Base-by-base conservation (phyloP, 2,888 invertebrate genomes). In the Brachyptera risi region DNA sequence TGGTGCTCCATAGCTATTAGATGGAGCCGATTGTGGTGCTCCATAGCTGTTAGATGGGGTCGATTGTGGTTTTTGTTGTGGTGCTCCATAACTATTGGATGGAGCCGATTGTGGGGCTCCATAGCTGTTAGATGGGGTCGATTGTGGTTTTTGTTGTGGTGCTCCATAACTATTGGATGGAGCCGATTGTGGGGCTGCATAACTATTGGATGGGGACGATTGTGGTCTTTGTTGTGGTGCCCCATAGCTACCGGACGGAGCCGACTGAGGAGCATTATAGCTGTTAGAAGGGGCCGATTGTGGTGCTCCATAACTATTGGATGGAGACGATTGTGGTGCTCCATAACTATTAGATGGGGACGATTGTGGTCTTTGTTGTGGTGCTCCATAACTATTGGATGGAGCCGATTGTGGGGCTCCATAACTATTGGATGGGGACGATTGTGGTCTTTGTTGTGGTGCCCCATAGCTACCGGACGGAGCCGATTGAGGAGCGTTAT, bases 41-140 rank as follows among this genome's bases (percentile, higher is more conserved):
- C 74, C 75, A 35, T 73, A 73, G 13, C 66, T 66, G 37, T 67
- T 65, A 9, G 70, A 69, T 15, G 64, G 60, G 19, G 26, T 24
- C 21, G 31, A n/a, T n/a, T n/a, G n/a, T n/a, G n/a, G n/a, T n/a
- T n/a, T n/a, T n/a, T n/a, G n/a, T n/a, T n/a, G n/a, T n/a, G n/a
- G n/a, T n/a, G n/a, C n/a, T n/a, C n/a, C n/a, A n/a, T n/a, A n/a
- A n/a, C n/a, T n/a, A n/a, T n/a, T n/a, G n/a, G n/a, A n/a, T n/a
- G n/a, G n/a, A n/a, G n/a, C n/a, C n/a, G n/a, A n/a, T n/a, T n/a
- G 38, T 24, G 24, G 50, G 2, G 50, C 50, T 7, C 50, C 31
- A 65, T 78, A 79, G 59, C 69, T 72, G 56, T 74, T 71, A 1
- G 72, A 79, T 0, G 75, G 74, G 58, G 68, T 11, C 37, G 15